A percentile compares a stretch with the other conserved stretches of the same genome.
Conservation (phyloP, 2,888 invertebrate species). For the Arrhopalites spinosus region DNA sequence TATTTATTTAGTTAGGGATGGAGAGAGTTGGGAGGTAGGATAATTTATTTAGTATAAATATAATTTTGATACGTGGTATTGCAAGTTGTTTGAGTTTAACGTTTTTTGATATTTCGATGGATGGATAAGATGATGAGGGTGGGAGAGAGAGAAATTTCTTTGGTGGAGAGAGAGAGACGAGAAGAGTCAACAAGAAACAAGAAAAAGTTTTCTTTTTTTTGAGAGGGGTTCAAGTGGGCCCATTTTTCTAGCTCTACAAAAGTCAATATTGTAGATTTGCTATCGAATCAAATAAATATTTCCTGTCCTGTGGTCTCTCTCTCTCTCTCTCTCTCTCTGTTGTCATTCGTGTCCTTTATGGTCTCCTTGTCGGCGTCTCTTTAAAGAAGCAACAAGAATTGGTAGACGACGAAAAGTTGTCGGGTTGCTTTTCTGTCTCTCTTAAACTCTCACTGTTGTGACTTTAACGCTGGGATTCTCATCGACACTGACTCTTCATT, state of each 20-base stretch:
- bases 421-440: constrained; percentile 27
- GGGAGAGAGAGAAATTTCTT: neutral
- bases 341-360: constrained; percentile 35
- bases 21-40: neutral
- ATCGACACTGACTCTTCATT: constrained; percentile 6
- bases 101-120: neutral
- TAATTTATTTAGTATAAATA: neutral
- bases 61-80: neutral
- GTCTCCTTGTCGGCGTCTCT: constrained; percentile 19
- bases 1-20: neutral
- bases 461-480: neutral
- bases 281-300: constrained; percentile 37
- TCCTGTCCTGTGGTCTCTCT: constrained; percentile 31
- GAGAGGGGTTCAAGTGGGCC: constrained; percentile 8
- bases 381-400: neutral
- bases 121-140: neutral
- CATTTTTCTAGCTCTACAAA: constrained; percentile 22
- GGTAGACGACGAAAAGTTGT: constrained; percentile 34
- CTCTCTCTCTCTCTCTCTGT: neutral
- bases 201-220: too few relatives aligned
- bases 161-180: neutral
- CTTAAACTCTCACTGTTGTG: neutral
- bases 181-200: neutral
- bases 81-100: too few relatives aligned
- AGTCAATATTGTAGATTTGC: constrained; percentile 38